Evolutionary conservation across 2,113 vertebrate genomes (phyloP), one percentile per base, ranked within the genome.

Genomic region (Oenanthe oenanthe): DNA sequence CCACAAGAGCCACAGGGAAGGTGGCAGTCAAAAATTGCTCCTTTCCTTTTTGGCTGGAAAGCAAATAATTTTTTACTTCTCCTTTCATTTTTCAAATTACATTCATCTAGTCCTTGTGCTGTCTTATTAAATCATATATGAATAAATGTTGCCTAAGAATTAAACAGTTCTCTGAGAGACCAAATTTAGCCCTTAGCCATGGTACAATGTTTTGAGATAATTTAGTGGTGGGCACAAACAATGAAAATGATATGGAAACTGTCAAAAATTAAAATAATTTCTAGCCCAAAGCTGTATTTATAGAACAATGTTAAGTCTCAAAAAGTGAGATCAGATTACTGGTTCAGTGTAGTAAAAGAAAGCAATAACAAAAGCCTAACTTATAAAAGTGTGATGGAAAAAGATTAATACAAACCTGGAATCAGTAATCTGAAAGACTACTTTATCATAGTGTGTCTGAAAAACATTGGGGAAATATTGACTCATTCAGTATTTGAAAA

Each of bases 341-440:
- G 50, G n/a, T 65, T 75, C 72, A 29, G 24, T 29, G 65, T 47
- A 70, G 36, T 51, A 79, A 82, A 85, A 82, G 70, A 93, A 92
- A 73, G 65, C 80, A 93, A 85, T 93, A 95, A 87, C n/a, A 62
- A 92, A 94, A 94, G 70, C 70, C 42, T 88, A 43, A 29, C 72
- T 86, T 74, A 92, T 26, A 83, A 86, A 89, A 71, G 74, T 65
- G 83, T 43, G 90, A 93, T 92, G 74, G 74, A 54, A 87, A 93
- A 94, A 96, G 83, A 95, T 89, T 85, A 96, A 94, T 71, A 85
- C 53, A 89, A 88, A 63, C 80, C 70, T 85, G 53, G 77, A 94
- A 84, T 90, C 89, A 79, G 85, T 73, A 92, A 93, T 71, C 84
- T 95, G 80, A 79, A 91, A 93, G 85, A 53, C 48, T 79, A 38